These are phyloP conservation scores for Aix galericulata DNA, from an alignment of 2,113 vertebrate genomes.

Conservation along the genomic window DNA sequence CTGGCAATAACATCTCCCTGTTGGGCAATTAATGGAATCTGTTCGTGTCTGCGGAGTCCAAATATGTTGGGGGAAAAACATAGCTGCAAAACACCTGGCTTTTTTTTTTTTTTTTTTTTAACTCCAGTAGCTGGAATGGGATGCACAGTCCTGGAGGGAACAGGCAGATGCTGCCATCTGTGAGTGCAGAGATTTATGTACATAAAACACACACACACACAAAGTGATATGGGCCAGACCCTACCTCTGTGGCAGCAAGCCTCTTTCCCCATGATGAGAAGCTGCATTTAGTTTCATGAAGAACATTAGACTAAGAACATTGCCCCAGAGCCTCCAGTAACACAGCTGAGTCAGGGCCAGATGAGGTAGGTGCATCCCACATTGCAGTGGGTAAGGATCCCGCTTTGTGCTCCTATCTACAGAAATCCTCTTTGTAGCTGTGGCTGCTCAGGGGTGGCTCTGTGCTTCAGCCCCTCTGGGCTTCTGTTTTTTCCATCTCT, in stretches of 20 bases:
- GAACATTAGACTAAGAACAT: background rate
- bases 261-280: background rate
- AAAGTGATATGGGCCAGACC: background rate
- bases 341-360: background rate
- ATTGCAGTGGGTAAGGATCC: background rate
- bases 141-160: conserved; percentile 6
- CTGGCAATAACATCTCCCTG: conserved; percentile 43
- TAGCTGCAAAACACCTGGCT: conserved; percentile 3
- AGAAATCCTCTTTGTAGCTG: background rate
- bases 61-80: background rate
- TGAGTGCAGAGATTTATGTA: conserved; percentile 16
- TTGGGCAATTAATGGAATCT: conserved; percentile 53
- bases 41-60: conserved; percentile 25
- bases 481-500: background rate
- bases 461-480: background rate
- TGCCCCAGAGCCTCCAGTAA: background rate
- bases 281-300: background rate
- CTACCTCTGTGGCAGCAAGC: background rate
- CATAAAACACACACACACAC: background rate
- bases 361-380: background rate
- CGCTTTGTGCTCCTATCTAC: background rate
- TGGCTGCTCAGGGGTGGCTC: background rate
- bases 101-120: background rate
- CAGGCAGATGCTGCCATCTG: conserved; percentile 40
- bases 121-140: conserved; percentile 16